Conservation (phyloP, 2,113 vertebrate genomes). For the Rhizomys pruinosus region DNA sequence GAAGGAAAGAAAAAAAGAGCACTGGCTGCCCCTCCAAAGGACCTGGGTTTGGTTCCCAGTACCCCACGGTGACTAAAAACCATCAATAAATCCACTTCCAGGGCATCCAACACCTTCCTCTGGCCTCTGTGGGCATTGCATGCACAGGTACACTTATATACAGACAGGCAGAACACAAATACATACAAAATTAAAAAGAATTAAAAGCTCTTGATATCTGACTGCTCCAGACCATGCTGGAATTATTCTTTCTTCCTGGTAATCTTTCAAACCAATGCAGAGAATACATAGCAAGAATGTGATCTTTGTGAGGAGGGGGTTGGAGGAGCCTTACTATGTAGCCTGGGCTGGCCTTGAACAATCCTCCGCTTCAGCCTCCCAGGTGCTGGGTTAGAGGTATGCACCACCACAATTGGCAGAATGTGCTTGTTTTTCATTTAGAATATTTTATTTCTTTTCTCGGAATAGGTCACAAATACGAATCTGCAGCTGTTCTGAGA, state of each 20-base stretch:
- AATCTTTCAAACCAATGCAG: background rate
- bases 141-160: no score
- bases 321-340: background rate
- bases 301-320: background rate
- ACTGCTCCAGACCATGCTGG: background rate
- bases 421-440: slow-evolving; percentile 20
- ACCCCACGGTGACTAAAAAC: no score
- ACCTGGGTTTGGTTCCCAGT: no score
- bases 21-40: no score
- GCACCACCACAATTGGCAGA: background rate
- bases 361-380: background rate
- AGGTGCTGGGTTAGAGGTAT: background rate
- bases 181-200: no score
- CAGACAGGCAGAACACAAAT: no score
- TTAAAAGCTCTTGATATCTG: slow-evolving; percentile 5
- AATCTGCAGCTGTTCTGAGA: slow-evolving; percentile 51
- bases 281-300: background rate
- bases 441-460: slow-evolving; percentile 74
- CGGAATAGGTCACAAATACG: slow-evolving; percentile 78
- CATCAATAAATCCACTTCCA: no score
- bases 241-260: slow-evolving; percentile 4
- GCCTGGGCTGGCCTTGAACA: background rate
- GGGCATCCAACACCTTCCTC: no score
- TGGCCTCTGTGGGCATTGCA: no score
- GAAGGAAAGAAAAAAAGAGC: no score